These are phyloP conservation scores for Macropodus opercularis DNA, from an alignment of 2,797 vertebrate genomes.

Conservation along the genomic window DNA sequence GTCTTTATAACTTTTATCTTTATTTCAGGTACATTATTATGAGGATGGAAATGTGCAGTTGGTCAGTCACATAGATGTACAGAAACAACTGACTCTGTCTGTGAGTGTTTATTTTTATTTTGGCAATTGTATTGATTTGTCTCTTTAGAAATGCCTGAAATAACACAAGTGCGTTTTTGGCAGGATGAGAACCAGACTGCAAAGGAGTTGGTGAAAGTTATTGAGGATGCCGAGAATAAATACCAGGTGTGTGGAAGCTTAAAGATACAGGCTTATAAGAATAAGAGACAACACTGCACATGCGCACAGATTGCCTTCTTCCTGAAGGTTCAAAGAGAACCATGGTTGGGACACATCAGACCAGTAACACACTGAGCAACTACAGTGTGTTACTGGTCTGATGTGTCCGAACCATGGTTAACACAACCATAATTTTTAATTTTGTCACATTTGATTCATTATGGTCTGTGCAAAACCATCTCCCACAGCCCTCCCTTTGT, in stretches of 20 bases:
- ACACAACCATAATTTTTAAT: too few species aligned
- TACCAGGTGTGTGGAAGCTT: conserved; percentile 87
- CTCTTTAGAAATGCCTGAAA: neutral
- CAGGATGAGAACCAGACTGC: conserved; percentile 93
- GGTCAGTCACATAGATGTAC: conserved; percentile 95
- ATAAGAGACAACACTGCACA: neutral
- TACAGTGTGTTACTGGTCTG: too few species aligned
- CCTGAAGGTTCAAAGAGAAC: too few species aligned
- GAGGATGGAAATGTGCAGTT: conserved; percentile 97
- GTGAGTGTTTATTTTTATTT: conserved; percentile 87
- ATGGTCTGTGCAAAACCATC: neutral
- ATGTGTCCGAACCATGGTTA: too few species aligned
- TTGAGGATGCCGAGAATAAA: conserved; percentile 91
- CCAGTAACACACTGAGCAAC: too few species aligned
- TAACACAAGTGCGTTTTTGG: conserved; percentile 37
- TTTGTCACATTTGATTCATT: too few species aligned
- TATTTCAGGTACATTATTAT: conserved; percentile 91
- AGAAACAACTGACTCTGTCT: conserved; percentile 87
- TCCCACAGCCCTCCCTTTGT: neutral
- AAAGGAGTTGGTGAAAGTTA: conserved; percentile 94
- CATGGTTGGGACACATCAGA: neutral
- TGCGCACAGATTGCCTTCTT: too few species aligned
- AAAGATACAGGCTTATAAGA: too few species aligned
- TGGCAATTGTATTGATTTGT: too few species aligned
- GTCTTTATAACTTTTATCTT: conserved; percentile 17